These are phyloP conservation scores for Matsumyia berberina DNA, from an alignment of 2,888 invertebrate species.

Conservation along the genomic window DNA sequence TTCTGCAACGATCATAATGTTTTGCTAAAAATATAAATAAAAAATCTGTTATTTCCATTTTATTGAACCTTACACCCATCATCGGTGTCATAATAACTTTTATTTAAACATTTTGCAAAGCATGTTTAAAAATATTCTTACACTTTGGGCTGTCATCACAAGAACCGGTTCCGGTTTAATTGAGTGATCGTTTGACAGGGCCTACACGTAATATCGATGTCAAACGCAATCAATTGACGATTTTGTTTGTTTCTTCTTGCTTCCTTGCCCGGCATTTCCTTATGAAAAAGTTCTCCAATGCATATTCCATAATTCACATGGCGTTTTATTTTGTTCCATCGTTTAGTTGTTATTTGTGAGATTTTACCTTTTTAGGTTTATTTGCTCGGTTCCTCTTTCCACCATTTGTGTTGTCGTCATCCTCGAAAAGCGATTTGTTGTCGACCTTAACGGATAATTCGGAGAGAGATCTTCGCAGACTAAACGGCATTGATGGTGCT, in stretches of 20 bases:
- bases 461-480: slow-evolving; percentile 54
- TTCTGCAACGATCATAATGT: slow-evolving; percentile 47
- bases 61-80: slow-evolving; percentile 40
- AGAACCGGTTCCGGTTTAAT: slow-evolving; percentile 45
- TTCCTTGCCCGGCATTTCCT: slow-evolving; percentile 14
- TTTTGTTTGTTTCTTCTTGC: background rate
- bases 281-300: background rate
- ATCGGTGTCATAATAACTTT: slow-evolving; percentile 38
- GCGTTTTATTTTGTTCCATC: background rate
- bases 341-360: background rate
- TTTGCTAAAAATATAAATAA: slow-evolving; percentile 51
- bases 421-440: slow-evolving; percentile 50
- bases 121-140: slow-evolving; percentile 42
- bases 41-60: slow-evolving; percentile 60
- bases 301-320: slow-evolving; percentile 30
- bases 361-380: background rate
- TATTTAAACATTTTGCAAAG: slow-evolving; percentile 38
- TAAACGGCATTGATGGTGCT: slow-evolving; percentile 66
- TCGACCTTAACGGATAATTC: slow-evolving; percentile 71
- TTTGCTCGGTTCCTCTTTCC: slow-evolving; percentile 22
- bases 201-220: slow-evolving; percentile 48
- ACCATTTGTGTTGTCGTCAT: slow-evolving; percentile 44
- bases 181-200: slow-evolving; percentile 24
- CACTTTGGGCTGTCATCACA: slow-evolving; percentile 19
- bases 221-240: slow-evolving; percentile 27